Evolutionary conservation across 35 echinoderm and acorn worm species (phyloP).

Genomic region (Lytechinus variegatus): DNA sequence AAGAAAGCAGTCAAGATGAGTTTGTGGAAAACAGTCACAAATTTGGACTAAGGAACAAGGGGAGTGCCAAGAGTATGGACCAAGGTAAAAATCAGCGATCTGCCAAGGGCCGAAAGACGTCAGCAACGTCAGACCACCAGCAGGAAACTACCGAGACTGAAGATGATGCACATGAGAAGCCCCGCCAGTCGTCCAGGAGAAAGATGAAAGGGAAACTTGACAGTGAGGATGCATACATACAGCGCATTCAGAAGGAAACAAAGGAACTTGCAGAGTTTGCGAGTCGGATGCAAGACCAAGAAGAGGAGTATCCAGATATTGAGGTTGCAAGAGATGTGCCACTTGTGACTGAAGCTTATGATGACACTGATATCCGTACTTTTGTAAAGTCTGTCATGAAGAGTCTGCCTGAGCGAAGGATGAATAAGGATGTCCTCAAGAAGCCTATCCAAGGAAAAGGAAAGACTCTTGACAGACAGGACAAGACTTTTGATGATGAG

Average conservation of each 20-base stretch:
- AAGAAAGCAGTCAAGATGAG: conserved; percentile 20
- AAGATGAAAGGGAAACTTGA: conserved; percentile 43
- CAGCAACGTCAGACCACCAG: background rate
- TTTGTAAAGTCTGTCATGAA: conserved; percentile 49
- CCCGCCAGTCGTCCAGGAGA: background rate
- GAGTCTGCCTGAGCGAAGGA: background rate
- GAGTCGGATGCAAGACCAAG: background rate
- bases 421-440: background rate
- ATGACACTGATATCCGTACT: background rate
- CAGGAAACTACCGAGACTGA: background rate
- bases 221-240: background rate
- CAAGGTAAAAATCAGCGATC: background rate
- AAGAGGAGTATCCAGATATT: conserved; percentile 34
- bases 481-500: background rate
- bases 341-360: conserved; percentile 28
- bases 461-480: background rate
- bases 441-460: background rate
- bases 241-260: background rate
- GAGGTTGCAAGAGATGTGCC: conserved; percentile 33
- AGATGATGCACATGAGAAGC: background rate
- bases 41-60: conserved; percentile 21
- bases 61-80: background rate
- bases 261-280: conserved; percentile 9
- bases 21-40: background rate
- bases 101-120: background rate